These are phyloP conservation scores for Amblyopsis hoosieri DNA, from an alignment of 2,797 vertebrate species.

Conservation along the genomic window DNA sequence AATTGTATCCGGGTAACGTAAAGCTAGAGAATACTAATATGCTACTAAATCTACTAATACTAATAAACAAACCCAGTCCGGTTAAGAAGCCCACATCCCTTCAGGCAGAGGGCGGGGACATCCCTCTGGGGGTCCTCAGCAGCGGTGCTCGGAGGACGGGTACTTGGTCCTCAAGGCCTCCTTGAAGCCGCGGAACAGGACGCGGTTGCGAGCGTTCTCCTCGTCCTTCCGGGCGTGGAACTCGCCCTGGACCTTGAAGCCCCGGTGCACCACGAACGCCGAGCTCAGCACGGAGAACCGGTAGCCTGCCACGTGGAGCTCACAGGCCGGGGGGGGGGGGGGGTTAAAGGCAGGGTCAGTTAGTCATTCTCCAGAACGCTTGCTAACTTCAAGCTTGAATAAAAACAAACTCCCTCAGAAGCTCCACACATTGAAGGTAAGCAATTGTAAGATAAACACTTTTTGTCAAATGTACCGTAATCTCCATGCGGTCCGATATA, in stretches of 20 bases:
- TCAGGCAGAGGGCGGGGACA: background rate
- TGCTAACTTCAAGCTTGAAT: too few relatives aligned
- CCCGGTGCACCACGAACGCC: slow-evolving; percentile 87
- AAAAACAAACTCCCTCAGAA: too few relatives aligned
- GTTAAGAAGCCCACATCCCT: slow-evolving; percentile 1
- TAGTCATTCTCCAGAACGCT: too few relatives aligned
- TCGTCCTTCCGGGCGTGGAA: slow-evolving; percentile 88
- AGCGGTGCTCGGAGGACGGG: slow-evolving; percentile 80
- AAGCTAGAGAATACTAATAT: too few relatives aligned
- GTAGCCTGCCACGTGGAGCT: slow-evolving; percentile 89
- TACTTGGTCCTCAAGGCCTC: slow-evolving; percentile 90
- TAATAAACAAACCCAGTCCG: slow-evolving; percentile 12
- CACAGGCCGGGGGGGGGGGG: slow-evolving; percentile 75
- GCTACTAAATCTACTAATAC: too few relatives aligned
- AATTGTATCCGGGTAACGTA: too few relatives aligned
- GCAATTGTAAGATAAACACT: too few relatives aligned
- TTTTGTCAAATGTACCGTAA: too few relatives aligned
- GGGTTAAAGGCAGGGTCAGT: background rate
- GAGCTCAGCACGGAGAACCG: slow-evolving; percentile 86
- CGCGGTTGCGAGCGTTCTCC: slow-evolving; percentile 87
- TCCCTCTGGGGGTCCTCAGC: slow-evolving; percentile 38
- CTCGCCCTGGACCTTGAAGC: slow-evolving; percentile 88
- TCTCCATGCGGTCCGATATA: too few relatives aligned
- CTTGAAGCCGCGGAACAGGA: slow-evolving; percentile 90
- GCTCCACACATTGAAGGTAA: too few relatives aligned